Evolutionary conservation across 1,140 invertebrate genomes (phyloP).

Genomic region (Drosophila ananassae): DNA sequence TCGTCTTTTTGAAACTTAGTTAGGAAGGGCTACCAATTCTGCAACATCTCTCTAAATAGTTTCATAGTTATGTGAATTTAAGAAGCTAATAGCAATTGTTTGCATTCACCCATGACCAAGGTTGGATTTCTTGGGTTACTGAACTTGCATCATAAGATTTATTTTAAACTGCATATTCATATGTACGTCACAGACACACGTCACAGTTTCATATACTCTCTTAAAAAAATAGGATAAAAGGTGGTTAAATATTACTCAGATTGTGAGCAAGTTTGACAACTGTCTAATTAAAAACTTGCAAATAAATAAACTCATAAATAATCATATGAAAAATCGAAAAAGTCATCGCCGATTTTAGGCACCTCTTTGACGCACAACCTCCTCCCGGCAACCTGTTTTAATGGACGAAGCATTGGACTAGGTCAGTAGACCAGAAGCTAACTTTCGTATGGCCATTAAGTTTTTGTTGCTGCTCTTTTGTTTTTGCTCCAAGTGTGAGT

Average conservation of each 20-base stretch:
- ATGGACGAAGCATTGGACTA: constrained; percentile 50
- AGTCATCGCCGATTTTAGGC: constrained; percentile 26
- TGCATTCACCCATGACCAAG: constrained; percentile 48
- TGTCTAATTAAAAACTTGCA: neutral
- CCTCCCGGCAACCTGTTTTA: constrained; percentile 52
- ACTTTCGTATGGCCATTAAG: constrained; percentile 1
- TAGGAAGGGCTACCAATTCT: neutral
- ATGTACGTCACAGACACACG: neutral
- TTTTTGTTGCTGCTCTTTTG: constrained; percentile 22
- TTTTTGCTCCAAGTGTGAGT: constrained; percentile 11
- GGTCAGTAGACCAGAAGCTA: constrained; percentile 61
- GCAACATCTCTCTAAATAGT: constrained; percentile 8
- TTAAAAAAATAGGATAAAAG: neutral
- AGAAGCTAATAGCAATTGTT: constrained; percentile 4
- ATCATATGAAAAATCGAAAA: constrained; percentile 8
- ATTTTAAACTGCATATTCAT: neutral
- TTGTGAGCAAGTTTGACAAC: neutral
- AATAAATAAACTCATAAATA: constrained; percentile 2
- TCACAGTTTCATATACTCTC: neutral
- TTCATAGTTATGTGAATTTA: constrained; percentile 5
- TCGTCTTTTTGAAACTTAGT: neutral
- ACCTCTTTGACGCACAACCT: constrained; percentile 24
- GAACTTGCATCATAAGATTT: constrained; percentile 13
- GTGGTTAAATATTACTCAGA: neutral
- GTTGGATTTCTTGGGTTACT: constrained; percentile 35